Conservation (phyloP, 2,113 vertebrate species). For the Muscicapa adusta region DNA sequence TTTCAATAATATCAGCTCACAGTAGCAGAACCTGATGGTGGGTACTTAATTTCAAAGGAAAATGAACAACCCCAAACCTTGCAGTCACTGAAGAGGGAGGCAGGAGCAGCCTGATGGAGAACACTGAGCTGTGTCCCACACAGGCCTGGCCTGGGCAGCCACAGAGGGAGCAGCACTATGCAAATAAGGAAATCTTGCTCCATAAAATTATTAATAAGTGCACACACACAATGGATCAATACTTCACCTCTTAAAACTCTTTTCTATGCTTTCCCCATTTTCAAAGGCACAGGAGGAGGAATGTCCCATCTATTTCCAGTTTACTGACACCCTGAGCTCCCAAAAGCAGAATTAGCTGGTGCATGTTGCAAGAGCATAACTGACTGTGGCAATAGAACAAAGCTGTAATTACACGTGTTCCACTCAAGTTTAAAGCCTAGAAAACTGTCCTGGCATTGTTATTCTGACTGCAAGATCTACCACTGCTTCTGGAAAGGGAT, state of each 20-base stretch:
- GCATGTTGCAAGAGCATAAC: not conserved
- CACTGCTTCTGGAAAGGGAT: not conserved
- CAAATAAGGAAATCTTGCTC: not conserved
- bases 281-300: not conserved
- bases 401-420: not conserved
- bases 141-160: fast-evolving
- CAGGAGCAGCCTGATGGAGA: not conserved
- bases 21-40: not conserved
- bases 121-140: fast-evolving
- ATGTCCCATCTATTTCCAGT: not conserved
- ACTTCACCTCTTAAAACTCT: not conserved
- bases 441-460: not conserved
- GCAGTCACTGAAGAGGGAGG: not conserved
- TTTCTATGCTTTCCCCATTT: not conserved
- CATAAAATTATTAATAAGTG: not conserved
- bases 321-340: not conserved
- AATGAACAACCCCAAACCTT: not conserved
- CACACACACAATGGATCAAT: not conserved
- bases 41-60: not conserved
- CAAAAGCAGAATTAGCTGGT: not conserved
- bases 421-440: not conserved
- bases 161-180: fast-evolving
- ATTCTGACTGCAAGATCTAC: not conserved
- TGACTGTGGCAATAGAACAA: not conserved
- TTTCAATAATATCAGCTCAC: not conserved